Conservation (phyloP, 2,113 vertebrate species). For the Morone chrysops region DNA sequence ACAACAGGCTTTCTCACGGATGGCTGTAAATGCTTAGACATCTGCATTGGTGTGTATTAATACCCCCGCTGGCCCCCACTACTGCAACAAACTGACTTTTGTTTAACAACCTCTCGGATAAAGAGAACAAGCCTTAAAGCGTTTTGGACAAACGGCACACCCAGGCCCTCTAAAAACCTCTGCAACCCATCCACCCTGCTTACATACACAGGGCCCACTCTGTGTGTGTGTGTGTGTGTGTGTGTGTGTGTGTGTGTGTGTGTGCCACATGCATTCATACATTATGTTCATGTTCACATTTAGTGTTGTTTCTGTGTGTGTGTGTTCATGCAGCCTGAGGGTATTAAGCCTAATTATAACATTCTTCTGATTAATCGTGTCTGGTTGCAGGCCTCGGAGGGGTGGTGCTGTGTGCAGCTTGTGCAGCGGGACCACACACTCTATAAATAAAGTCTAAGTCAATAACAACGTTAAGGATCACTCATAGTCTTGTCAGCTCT, state of each 20-base stretch:
- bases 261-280: slow-evolving; percentile 70
- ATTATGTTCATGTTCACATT: slow-evolving; percentile 68
- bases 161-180: slow-evolving; percentile 51
- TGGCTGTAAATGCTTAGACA: slow-evolving; percentile 51
- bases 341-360: slow-evolving; percentile 81
- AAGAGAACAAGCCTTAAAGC: slow-evolving; percentile 79
- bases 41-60: slow-evolving; percentile 75
- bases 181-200: slow-evolving; percentile 55
- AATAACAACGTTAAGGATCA: slow-evolving; percentile 75
- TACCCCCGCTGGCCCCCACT: slow-evolving; percentile 51
- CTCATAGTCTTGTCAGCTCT: slow-evolving; percentile 70
- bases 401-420: slow-evolving; percentile 41
- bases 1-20: slow-evolving; percentile 74
- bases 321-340: slow-evolving; percentile 70
- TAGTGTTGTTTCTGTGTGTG: slow-evolving; percentile 71
- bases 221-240: slow-evolving; percentile 57
- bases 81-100: slow-evolving; percentile 82
- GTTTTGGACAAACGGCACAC: slow-evolving; percentile 74
- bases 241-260: slow-evolving; percentile 60
- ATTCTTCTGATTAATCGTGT: slow-evolving; percentile 80
- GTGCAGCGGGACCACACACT: slow-evolving; percentile 65
- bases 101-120: slow-evolving; percentile 70
- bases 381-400: slow-evolving; percentile 56
- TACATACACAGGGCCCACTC: slow-evolving; percentile 50
- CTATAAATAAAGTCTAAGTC: slow-evolving; percentile 79